These are phyloP conservation scores for Dolichallabes microphthalmus DNA, from an alignment of 2,113 vertebrate genomes.

Conservation along the genomic window DNA sequence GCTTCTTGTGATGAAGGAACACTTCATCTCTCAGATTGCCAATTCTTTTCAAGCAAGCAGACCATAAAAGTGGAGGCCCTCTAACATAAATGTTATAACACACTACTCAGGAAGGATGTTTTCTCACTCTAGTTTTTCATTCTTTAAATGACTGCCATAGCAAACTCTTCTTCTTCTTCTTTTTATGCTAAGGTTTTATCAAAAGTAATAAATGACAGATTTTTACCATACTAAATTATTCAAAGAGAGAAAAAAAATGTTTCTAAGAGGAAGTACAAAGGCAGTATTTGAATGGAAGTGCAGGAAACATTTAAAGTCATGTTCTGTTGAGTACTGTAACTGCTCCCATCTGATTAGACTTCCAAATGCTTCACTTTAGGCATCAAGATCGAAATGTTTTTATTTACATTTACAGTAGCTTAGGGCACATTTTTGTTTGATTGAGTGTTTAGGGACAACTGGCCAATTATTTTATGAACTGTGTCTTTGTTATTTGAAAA, in stretches of 20 bases:
- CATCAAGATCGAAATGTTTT: background rate
- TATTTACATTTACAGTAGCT: background rate
- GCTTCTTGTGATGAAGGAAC: background rate
- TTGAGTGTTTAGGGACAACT: background rate
- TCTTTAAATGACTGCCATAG: background rate
- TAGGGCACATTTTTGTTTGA: background rate
- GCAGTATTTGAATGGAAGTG: background rate
- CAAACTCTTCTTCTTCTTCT: background rate
- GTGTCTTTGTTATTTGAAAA: background rate
- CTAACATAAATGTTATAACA: conserved; percentile 48
- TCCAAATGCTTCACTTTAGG: background rate
- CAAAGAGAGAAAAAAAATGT: background rate
- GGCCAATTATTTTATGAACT: background rate
- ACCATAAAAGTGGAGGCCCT: conserved; percentile 44
- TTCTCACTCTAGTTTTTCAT: conserved; percentile 15
- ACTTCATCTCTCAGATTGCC: conserved; percentile 45
- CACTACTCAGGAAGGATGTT: conserved; percentile 8
- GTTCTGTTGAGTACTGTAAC: background rate
- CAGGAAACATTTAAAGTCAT: background rate
- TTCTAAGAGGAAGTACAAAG: background rate
- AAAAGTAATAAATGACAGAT: background rate
- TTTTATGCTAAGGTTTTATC: background rate
- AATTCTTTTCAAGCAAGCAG: conserved; percentile 46
- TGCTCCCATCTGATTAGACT: background rate
- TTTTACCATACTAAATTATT: background rate